A percentile compares a stretch with the other conserved stretches of the same genome.
Conservation (phyloP, 2,113 vertebrate genomes). For the Tenebrosternarchus preto region DNA sequence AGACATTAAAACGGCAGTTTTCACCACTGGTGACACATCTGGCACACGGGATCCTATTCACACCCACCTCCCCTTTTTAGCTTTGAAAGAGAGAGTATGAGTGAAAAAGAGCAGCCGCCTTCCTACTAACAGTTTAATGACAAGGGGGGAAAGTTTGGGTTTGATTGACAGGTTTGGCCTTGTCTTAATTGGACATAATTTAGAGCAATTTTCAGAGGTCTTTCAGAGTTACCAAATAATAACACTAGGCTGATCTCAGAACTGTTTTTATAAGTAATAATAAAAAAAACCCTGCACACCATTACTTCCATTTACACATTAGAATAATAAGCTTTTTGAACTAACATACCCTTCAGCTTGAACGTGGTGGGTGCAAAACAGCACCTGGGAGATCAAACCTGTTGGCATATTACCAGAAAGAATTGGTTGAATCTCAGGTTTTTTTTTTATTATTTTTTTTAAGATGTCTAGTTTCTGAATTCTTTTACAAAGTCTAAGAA, state of each 20-base stretch:
- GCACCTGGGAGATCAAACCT: conserved; percentile 62
- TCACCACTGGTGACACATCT: conserved; percentile 84
- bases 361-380: conserved; percentile 60
- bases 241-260: conserved; percentile 78
- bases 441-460: too few relatives aligned
- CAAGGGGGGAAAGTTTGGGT: conserved; percentile 78
- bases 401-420: conserved; percentile 34
- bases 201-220: conserved; percentile 89
- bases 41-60: conserved; percentile 62
- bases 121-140: conserved; percentile 77
- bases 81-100: conserved; percentile 60
- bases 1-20: conserved; percentile 35
- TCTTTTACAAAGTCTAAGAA: neutral
- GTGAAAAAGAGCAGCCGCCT: conserved; percentile 67
- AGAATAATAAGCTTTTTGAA: conserved; percentile 81
- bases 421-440: conserved; percentile 20
- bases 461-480: neutral
- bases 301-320: conserved; percentile 84
- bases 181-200: conserved; percentile 98
- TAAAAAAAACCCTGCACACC: conserved; percentile 77
- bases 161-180: conserved; percentile 93
- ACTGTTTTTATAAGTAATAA: conserved; percentile 82
- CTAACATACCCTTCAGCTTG: conserved; percentile 75
- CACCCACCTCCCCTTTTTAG: conserved; percentile 36
- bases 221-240: conserved; percentile 79